These are phyloP conservation scores for Gymnarchus niloticus DNA, from an alignment of 2,113 vertebrate genomes.

Conservation along the genomic window DNA sequence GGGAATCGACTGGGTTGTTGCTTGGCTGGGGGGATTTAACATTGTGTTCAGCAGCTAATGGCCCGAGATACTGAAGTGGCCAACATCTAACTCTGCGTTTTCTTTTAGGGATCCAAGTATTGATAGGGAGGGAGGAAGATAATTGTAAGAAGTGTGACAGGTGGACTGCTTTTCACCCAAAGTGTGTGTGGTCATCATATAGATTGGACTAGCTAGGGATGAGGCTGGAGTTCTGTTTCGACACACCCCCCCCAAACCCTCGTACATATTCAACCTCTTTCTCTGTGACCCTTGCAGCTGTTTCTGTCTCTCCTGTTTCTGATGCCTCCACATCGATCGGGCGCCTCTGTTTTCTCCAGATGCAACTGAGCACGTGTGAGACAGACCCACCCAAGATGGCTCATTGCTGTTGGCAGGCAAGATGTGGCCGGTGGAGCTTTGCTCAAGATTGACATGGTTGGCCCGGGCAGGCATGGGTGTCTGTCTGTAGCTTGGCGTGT, in stretches of 20 bases:
- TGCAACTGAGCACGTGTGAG: background rate
- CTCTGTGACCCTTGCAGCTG: background rate
- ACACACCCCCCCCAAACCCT: background rate
- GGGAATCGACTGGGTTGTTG: background rate
- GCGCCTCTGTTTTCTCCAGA: background rate
- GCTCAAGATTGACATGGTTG: background rate
- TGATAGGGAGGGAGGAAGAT: background rate
- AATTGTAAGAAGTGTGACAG: background rate
- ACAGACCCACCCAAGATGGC: background rate
- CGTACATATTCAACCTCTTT: background rate
- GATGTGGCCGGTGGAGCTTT: background rate
- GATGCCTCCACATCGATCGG: background rate
- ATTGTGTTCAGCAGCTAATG: conserved; percentile 23
- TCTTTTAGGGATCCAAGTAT: too few relatives aligned
- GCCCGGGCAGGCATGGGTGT: background rate
- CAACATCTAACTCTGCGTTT: too few relatives aligned
- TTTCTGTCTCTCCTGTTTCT: background rate
- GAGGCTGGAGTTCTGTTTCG: background rate
- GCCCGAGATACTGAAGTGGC: conserved; percentile 18
- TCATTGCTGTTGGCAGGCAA: background rate
- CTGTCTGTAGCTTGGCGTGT: background rate
- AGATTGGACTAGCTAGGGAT: background rate
- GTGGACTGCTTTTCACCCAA: background rate
- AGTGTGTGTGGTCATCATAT: background rate
- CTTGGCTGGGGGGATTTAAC: conserved; percentile 4